A percentile compares a stretch with the other conserved stretches of the same genome.
phyloP scores from a whole-genome alignment of 2,888 invertebrate genomes.

The Epistrophe grossulariae region DNA sequence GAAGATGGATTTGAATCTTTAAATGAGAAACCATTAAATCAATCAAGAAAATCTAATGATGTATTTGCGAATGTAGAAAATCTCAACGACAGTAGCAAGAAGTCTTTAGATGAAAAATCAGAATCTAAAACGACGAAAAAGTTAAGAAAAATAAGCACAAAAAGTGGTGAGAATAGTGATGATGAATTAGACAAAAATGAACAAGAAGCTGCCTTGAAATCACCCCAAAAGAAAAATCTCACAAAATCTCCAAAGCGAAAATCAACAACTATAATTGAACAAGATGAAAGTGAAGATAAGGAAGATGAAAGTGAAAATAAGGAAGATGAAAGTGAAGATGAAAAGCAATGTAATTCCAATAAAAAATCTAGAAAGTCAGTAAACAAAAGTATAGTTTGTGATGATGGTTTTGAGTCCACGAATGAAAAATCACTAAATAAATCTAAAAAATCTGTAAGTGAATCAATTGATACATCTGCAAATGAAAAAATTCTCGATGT shows the following conservation, averaged over 20 bases:
- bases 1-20: background rate
- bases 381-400: background rate
- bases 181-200: background rate
- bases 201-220: background rate
- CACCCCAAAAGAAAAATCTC: background rate
- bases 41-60: background rate
- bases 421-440: background rate
- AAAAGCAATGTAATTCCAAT: background rate
- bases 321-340: background rate
- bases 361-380: background rate
- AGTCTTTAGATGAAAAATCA: background rate
- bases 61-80: background rate
- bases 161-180: background rate
- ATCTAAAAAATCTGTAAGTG: background rate
- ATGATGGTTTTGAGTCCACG: background rate
- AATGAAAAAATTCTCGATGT: background rate
- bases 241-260: background rate
- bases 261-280: background rate
- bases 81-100: background rate
- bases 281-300: background rate
- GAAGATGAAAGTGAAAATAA: background rate
- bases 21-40: background rate
- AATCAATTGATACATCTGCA: background rate
- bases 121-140: background rate
- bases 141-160: background rate